A percentile compares a stretch with the other conserved stretches of the same genome.
These are phyloP conservation scores for Eristalis intricaria DNA, from an alignment of 2,888 invertebrate species.

Conservation along the genomic window DNA sequence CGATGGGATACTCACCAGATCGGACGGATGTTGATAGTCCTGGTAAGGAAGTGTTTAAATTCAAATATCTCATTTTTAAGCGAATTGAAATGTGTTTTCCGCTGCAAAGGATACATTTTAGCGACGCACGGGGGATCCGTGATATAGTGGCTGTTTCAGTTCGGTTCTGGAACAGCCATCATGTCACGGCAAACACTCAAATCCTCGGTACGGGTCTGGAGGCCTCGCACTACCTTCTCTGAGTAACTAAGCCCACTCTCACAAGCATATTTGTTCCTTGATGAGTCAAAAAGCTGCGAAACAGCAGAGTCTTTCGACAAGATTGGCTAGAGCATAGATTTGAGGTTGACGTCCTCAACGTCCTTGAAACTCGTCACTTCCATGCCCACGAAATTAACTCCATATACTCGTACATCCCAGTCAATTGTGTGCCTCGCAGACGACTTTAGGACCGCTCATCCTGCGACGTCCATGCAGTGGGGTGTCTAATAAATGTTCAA, in stretches of 20 bases:
- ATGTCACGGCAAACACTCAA: too few relatives aligned
- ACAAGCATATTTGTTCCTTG: too few relatives aligned
- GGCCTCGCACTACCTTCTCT: too few relatives aligned
- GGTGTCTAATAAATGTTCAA: background rate
- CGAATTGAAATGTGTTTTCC: background rate
- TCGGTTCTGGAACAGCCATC: too few relatives aligned
- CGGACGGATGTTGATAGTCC: constrained; percentile 81
- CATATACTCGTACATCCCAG: background rate
- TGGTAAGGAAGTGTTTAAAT: constrained; percentile 76
- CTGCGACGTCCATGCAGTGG: background rate
- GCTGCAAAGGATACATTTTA: background rate
- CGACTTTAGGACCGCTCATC: background rate
- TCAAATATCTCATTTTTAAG: background rate
- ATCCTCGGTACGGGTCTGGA: too few relatives aligned
- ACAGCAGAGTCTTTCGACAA: too few relatives aligned
- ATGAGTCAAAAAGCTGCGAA: too few relatives aligned
- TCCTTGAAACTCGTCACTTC: background rate
- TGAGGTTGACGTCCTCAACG: background rate
- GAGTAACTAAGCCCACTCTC: too few relatives aligned
- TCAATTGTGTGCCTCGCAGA: background rate
- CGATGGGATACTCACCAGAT: constrained; percentile 81
- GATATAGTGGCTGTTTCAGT: too few relatives aligned
- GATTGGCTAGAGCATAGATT: background rate
- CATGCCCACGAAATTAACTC: background rate
- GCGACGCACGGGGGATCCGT: background rate